Conservation (phyloP, 2,113 vertebrate species). For the Conger conger region DNA sequence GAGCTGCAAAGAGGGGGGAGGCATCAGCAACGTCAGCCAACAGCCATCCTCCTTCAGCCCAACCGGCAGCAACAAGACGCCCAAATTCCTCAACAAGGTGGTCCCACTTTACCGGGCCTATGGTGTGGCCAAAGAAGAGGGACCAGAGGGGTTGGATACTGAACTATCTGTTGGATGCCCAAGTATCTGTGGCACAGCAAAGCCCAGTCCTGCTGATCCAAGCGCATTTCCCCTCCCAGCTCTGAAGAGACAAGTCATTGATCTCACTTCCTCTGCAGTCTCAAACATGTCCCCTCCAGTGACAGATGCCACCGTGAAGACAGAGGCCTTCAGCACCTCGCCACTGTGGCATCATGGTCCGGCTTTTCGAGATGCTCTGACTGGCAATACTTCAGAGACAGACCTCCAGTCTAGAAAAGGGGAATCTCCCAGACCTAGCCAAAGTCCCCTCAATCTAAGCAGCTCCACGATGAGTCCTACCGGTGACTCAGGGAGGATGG, state of each 20-base stretch:
- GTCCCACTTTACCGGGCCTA: conserved; percentile 56
- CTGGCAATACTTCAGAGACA: conserved; percentile 30
- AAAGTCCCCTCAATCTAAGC: conserved; percentile 13
- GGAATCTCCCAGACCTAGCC: conserved; percentile 20
- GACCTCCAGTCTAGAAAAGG: conserved; percentile 19
- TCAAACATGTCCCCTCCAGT: conserved; percentile 29
- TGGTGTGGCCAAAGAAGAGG: conserved; percentile 31
- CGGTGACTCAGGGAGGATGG: conserved; percentile 56
- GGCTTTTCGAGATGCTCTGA: not conserved
- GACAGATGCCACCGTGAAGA: not conserved
- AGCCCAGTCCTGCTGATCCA: not conserved
- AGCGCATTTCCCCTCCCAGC: not conserved
- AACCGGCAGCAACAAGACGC: conserved; percentile 52
- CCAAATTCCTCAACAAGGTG: conserved; percentile 68
- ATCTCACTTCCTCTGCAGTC: conserved; percentile 25
- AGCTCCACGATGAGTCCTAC: conserved; percentile 13
- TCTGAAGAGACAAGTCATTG: not conserved
- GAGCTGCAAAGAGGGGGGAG: conserved; percentile 47
- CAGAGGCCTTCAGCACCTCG: not conserved
- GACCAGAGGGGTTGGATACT: conserved; percentile 26
- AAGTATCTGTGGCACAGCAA: not conserved
- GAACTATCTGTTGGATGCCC: too few species aligned
- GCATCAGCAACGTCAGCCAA: conserved; percentile 15
- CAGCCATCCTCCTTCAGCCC: conserved; percentile 61
- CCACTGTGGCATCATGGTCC: not conserved